Conservation (phyloP, 2,888 invertebrate species). For the Luperina nickerlii region DNA sequence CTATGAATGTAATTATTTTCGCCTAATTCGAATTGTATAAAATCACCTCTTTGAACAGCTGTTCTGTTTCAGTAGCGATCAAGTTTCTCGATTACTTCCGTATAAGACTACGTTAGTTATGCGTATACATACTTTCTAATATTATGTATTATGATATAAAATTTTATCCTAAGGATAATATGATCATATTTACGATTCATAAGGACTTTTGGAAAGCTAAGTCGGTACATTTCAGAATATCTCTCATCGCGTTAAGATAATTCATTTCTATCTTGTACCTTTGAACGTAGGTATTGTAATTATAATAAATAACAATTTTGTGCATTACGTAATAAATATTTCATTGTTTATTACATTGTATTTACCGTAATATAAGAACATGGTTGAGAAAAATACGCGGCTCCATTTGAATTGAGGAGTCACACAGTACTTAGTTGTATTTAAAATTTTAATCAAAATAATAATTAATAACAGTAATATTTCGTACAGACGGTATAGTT, state of each 20-base stretch:
- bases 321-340: conserved; percentile 90
- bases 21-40: conserved; percentile 90
- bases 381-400: conserved; percentile 84
- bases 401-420: conserved; percentile 83
- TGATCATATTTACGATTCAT: conserved; percentile 88
- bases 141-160: conserved; percentile 89
- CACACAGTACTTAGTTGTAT: conserved; percentile 88
- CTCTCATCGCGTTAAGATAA: conserved; percentile 90
- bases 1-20: conserved; percentile 90
- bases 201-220: conserved; percentile 86
- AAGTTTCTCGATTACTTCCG: conserved; percentile 88
- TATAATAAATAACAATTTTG: conserved; percentile 89
- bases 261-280: conserved; percentile 90
- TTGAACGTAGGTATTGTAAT: conserved; percentile 90
- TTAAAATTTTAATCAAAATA: conserved; percentile 87
- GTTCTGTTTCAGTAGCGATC: conserved; percentile 88
- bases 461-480: conserved; percentile 80
- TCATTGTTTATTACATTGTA: conserved; percentile 90
- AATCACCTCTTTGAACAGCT: conserved; percentile 88
- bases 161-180: conserved; percentile 90
- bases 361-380: conserved; percentile 89
- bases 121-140: conserved; percentile 90
- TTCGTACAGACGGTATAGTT: conserved; percentile 83
- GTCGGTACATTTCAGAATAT: conserved; percentile 89
- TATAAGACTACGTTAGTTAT: conserved; percentile 89